These are phyloP conservation scores for Orchesella flavescens DNA, from an alignment of 2,888 invertebrate species.

Conservation along the genomic window DNA sequence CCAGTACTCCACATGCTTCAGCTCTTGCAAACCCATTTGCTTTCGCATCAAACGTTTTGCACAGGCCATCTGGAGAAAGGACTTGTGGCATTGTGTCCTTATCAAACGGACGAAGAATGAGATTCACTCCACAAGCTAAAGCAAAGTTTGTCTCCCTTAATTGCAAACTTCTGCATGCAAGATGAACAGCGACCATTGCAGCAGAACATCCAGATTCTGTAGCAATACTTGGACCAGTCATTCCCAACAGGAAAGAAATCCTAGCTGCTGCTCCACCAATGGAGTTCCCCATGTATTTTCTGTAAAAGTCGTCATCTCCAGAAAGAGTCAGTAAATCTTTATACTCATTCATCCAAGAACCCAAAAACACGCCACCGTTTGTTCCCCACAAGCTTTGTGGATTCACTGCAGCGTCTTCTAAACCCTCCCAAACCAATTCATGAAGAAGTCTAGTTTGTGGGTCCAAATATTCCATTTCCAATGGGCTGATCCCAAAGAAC, in stretches of 20 bases:
- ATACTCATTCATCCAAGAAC: background rate
- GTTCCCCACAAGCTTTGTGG: background rate
- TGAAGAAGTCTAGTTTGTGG: background rate
- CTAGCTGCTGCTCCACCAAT: background rate
- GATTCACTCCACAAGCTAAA: constrained; percentile 59
- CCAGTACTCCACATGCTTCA: constrained; percentile 54
- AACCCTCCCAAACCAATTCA: background rate
- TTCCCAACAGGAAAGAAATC: background rate
- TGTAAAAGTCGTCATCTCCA: background rate
- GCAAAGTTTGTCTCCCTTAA: constrained; percentile 32
- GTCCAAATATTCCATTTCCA: background rate
- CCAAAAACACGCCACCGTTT: background rate
- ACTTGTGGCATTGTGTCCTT: constrained; percentile 12
- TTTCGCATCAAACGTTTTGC: constrained; percentile 58
- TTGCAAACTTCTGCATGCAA: constrained; percentile 51
- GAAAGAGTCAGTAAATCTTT: background rate
- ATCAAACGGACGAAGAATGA: constrained; percentile 31
- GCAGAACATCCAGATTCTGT: constrained; percentile 57
- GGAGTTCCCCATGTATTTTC: background rate
- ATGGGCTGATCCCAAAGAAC: constrained; percentile 10
- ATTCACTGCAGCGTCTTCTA: background rate
- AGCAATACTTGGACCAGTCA: constrained; percentile 48
- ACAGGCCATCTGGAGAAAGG: constrained; percentile 31
- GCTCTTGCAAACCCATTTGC: constrained; percentile 59
- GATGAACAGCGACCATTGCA: constrained; percentile 53